These are phyloP conservation scores for Addax nasomaculatus DNA, from an alignment of 2,113 vertebrate genomes.

Conservation along the genomic window DNA sequence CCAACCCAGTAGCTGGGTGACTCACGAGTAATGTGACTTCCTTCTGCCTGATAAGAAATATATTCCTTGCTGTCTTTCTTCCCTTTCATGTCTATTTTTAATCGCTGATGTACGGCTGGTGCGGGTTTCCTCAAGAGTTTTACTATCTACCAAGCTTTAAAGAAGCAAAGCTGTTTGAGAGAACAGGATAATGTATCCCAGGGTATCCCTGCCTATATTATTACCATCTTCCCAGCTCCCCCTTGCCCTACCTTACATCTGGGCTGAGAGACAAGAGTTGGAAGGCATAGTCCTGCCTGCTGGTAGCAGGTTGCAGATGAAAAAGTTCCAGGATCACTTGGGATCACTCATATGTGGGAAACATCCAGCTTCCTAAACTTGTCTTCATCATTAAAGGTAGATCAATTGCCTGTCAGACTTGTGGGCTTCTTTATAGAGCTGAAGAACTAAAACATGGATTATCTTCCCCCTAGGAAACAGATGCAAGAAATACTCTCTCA, in stretches of 20 bases:
- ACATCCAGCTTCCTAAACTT: constrained; percentile 15
- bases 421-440: background rate
- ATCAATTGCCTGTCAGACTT: constrained; percentile 38
- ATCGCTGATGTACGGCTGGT: background rate
- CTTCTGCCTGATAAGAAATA: background rate
- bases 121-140: background rate
- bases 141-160: background rate
- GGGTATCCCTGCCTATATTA: background rate
- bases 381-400: constrained; percentile 37
- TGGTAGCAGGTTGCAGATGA: background rate
- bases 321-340: background rate
- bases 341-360: background rate
- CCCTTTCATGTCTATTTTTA: constrained; percentile 18
- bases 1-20: background rate
- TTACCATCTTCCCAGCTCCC: background rate
- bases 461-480: constrained; percentile 79
- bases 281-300: background rate
- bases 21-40: background rate
- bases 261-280: background rate
- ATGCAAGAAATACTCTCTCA: constrained; percentile 79
- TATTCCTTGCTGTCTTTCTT: background rate
- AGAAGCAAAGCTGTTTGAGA: background rate
- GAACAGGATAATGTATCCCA: background rate
- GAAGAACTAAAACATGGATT: constrained; percentile 56
- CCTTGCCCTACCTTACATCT: background rate